Base-by-base conservation (phyloP, 2,888 invertebrate species). In the Nysson spinosus region DNA sequence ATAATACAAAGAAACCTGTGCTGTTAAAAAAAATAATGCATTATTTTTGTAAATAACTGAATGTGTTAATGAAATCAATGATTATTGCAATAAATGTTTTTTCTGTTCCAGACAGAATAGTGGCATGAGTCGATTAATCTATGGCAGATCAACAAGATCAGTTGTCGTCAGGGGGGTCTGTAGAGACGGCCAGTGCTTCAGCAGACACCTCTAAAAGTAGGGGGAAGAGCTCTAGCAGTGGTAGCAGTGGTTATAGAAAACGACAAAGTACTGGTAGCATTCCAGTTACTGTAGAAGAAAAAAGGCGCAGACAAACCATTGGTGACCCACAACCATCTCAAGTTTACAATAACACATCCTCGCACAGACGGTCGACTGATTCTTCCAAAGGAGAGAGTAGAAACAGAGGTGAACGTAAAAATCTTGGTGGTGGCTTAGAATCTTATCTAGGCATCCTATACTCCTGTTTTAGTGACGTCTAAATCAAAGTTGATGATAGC, bases 111-210 rank as follows among this genome's bases (percentile, higher is more conserved):
- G 87, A 84, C 83, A 87, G 86, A 84, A 87, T 86, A 87, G 87
- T 87, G 87, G 87, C 86, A 87, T 87, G 87, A 85, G 86, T 87
- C 87, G 85, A 86, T 87, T 87, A 87, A 87, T 87, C 87, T 87
- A 87, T 87, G 87, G 87, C 87, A 87, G 87, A 87, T 87, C 87
- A 87, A 87, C 87, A 87, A 87, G 87, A 87, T 87, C 87, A 87
- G 82, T 87, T 79, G 84, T 87, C 80, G 83, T 85, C 87, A 83
- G 87, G 87, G 87, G 87, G 87, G 87, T 86, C 86, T 87, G 87
- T 87, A 85, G 87, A 87, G 87, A 86, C 85, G 87, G 83, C 85
- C 83, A 86, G 81, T 82, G 84, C 86, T 87, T 86, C 84, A 83
- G 83, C 87, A 82, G 86, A 85, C 82, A 83, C 85, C 87, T 86